Conservation (phyloP, 2,797 vertebrate genomes). For the Chromis chromis region DNA sequence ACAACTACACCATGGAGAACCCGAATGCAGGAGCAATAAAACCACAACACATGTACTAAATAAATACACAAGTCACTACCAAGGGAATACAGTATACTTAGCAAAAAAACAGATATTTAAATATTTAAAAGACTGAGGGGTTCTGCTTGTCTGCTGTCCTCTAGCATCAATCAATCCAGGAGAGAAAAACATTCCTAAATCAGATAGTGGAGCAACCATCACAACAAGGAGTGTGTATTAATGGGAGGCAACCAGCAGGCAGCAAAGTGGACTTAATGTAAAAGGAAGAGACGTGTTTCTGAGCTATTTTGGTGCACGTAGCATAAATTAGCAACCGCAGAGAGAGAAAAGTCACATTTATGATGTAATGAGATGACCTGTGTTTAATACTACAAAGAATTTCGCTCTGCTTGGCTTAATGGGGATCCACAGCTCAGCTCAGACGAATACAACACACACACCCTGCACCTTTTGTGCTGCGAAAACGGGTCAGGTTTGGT, state of each 20-base stretch:
- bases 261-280: neutral
- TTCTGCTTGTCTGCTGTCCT: constrained; percentile 35
- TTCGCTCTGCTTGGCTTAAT: constrained; percentile 22
- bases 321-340: constrained; percentile 1
- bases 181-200: constrained; percentile 31
- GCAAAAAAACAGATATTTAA: no score
- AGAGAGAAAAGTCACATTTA: constrained; percentile 18
- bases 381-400: constrained; percentile 18
- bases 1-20: no score
- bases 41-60: no score
- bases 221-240: constrained; percentile 10
- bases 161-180: constrained; percentile 47
- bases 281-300: neutral
- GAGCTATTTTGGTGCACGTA: neutral
- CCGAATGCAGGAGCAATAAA: no score
- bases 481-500: constrained; percentile 41
- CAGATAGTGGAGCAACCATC: constrained; percentile 9
- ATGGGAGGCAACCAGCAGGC: constrained; percentile 26
- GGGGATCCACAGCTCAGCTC: constrained; percentile 28
- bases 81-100: no score
- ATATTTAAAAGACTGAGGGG: no score
- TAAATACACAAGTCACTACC: no score
- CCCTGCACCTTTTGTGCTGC: constrained; percentile 2
- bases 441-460: constrained; percentile 12
- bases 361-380: constrained; percentile 27